phyloP scores from a whole-genome alignment of 2,113 vertebrate genomes.

The Clarias gariepinus region DNA sequence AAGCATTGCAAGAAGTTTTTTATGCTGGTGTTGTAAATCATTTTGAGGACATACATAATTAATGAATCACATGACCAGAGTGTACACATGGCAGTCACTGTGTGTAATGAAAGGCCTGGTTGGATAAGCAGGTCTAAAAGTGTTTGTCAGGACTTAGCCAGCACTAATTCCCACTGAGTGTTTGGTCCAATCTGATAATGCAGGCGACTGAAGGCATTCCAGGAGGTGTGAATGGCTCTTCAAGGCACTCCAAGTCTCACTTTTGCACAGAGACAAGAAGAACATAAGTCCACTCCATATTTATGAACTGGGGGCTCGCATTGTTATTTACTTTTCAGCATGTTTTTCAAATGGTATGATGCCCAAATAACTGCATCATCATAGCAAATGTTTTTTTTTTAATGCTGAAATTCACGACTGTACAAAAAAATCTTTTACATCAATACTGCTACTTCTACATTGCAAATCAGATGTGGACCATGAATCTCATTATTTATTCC shows the following conservation, averaged over 20 bases:
- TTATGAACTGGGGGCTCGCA: background rate
- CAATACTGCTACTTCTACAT: too few relatives aligned
- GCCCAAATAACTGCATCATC: background rate
- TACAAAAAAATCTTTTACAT: background rate
- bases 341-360: background rate
- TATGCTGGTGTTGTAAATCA: background rate
- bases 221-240: slow-evolving; percentile 28
- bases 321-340: background rate
- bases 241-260: slow-evolving; percentile 9
- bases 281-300: background rate
- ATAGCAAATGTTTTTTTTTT: background rate
- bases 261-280: slow-evolving; percentile 7
- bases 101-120: background rate
- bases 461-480: too few relatives aligned
- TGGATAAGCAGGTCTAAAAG: slow-evolving; percentile 17
- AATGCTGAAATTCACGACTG: background rate
- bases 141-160: slow-evolving; percentile 32
- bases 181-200: slow-evolving; percentile 15
- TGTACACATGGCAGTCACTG: background rate
- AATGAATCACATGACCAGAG: background rate
- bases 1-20: background rate
- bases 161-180: slow-evolving; percentile 18
- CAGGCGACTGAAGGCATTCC: slow-evolving; percentile 28
- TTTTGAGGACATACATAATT: background rate
- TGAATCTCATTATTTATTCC: too few relatives aligned